These are phyloP conservation scores for Lepisosteus oculatus DNA, from an alignment of 2,113 vertebrate genomes.

Conservation along the genomic window DNA sequence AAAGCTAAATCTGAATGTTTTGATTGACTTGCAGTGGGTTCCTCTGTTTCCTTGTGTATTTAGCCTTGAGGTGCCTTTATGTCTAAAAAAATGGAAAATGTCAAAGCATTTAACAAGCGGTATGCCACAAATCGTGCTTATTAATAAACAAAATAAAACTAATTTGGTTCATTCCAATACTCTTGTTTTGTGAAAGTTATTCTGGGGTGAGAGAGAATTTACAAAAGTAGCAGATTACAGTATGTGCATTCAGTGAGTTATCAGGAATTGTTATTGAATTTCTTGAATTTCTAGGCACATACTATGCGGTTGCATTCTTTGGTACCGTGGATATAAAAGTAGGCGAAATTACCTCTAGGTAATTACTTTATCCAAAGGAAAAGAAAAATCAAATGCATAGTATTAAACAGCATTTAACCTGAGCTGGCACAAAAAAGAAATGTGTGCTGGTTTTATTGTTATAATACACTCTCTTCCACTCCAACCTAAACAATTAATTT, in stretches of 20 bases:
- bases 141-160: no score
- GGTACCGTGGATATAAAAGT: background rate
- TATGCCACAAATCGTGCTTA: background rate
- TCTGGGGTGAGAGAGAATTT: no score
- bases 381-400: background rate
- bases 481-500: background rate
- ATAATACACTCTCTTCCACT: background rate
- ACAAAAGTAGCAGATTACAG: no score
- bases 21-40: background rate
- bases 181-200: no score
- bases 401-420: background rate
- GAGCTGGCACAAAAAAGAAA: background rate
- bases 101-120: background rate
- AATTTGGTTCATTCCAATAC: no score
- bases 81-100: background rate
- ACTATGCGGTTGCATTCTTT: background rate
- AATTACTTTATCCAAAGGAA: background rate
- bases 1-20: background rate
- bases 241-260: no score
- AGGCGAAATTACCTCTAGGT: no score
- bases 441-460: background rate
- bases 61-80: background rate
- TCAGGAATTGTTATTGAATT: no score
- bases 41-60: background rate
- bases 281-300: no score